Base-by-base conservation (phyloP, 53 echinoderm and acorn worm genomes). In the Patiria pectinifera region DNA sequence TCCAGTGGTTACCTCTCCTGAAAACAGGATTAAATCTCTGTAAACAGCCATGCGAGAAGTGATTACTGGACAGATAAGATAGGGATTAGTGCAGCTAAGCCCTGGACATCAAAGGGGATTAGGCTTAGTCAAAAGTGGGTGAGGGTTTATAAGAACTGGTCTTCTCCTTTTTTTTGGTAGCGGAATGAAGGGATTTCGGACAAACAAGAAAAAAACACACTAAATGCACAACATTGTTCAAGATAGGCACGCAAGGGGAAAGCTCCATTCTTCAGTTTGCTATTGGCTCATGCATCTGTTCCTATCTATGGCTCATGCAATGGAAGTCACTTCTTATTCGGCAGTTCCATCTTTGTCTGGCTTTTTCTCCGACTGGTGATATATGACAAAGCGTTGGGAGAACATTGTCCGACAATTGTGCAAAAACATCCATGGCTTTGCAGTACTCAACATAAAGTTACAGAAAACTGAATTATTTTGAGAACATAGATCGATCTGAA, bases 21-120 rank as follows among this genome's bases (percentile, higher is more conserved):
- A 85, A 84, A 66, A 49, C 13, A 25, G 84, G 53, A 45, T 86
- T 86, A 86, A 86, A 86, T 86, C 86, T 86, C 86, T 86, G 86
- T 86, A 86, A 86, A 86, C 48, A 11, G 74, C 3, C 87, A 49
- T 11, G 22, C 48, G 22, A 0, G 69, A 71, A 85, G 85, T 66
- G 45, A 69, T 69, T 87, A 46, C 25, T 3, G 22, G 87, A 75
- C 46, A 74, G 59, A 58, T 15, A 2, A 75, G 87, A 22, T 46
- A 18, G 18, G 76, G 87, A 87, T 87, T 87, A 74, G 49, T n/a
- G 23, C 24, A 9, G 75, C 47, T 87, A 45, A 87, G 45, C 85
- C 66, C 46, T 2, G 2, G 21, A 26, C 71, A 71, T 70, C 71
- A 70, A 70, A 70, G 85, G 85, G 71, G 45, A 85, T 25, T 24